phyloP scores from a whole-genome alignment of 2,888 invertebrate genomes.

The Ctena decussata region DNA sequence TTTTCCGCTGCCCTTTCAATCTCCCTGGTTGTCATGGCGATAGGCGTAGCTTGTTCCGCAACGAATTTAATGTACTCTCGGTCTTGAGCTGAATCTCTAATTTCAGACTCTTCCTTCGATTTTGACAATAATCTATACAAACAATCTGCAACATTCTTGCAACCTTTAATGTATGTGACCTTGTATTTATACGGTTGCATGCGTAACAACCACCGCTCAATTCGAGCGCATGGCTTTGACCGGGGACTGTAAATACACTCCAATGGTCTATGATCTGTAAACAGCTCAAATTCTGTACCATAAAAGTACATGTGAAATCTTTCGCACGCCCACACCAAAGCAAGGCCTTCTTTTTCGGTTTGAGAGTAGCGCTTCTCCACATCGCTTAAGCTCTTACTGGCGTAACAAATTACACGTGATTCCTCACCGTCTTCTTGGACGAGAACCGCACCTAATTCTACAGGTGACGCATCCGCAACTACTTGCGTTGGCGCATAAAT shows the following conservation, averaged over 20 bases:
- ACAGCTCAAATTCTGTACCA: conserved; percentile 12
- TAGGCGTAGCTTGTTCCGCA: conserved; percentile 37
- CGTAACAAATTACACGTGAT: conserved; percentile 47
- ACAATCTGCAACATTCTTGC: conserved; percentile 48
- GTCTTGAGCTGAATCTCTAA: not conserved
- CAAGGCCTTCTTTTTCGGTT: conserved; percentile 61
- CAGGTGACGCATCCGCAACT: conserved; percentile 50
- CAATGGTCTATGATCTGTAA: conserved; percentile 41
- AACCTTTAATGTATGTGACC: conserved; percentile 40
- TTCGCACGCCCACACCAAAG: conserved; percentile 70
- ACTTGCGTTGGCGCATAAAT: conserved; percentile 12
- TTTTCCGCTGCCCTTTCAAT: conserved; percentile 46
- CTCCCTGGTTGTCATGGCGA: conserved; percentile 46
- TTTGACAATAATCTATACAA: conserved; percentile 28
- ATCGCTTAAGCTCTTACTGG: conserved; percentile 41
- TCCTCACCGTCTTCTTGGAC: conserved; percentile 49
- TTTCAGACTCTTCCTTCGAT: too few relatives aligned
- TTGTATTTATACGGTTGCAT: conserved; percentile 60
- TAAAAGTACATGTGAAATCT: conserved; percentile 65
- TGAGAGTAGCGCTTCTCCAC: conserved; percentile 56
- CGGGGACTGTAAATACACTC: conserved; percentile 64
- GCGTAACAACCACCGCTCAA: conserved; percentile 71
- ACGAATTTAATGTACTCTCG: conserved; percentile 43
- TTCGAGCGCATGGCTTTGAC: conserved; percentile 70
- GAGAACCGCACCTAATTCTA: conserved; percentile 48